Percentiles rank a stretch among this genome's conserved stretches.
Conservation (phyloP, 2,797 vertebrate genomes). For the Peromyscus nudipes region DNA sequence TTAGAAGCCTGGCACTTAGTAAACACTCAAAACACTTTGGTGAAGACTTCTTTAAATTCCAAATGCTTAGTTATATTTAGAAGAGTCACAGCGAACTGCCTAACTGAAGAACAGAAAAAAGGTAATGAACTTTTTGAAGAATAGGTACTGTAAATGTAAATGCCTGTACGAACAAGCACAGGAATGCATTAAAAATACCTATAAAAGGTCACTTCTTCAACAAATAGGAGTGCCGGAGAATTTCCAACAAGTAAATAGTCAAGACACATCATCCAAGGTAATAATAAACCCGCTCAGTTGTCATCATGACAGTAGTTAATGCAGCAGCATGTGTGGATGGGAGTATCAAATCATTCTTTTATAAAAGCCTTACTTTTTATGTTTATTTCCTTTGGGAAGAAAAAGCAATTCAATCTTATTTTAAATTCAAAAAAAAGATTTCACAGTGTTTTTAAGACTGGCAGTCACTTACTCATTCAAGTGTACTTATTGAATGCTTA, state of each 20-base stretch:
- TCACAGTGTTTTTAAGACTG: constrained; percentile 51
- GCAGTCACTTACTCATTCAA: constrained; percentile 65
- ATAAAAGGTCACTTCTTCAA: constrained; percentile 58
- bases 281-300: constrained; percentile 34
- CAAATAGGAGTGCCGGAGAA: constrained; percentile 41
- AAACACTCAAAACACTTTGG: constrained; percentile 38
- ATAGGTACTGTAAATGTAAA: constrained; percentile 53
- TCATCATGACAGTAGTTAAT: constrained; percentile 66
- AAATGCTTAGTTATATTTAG: constrained; percentile 64
- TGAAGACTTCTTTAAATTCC: constrained; percentile 63
- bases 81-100: constrained; percentile 43
- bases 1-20: constrained; percentile 50
- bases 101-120: constrained; percentile 11
- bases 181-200: constrained; percentile 7
- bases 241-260: constrained; percentile 59
- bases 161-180: constrained; percentile 48
- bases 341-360: constrained; percentile 55
- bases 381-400: constrained; percentile 72
- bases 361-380: constrained; percentile 66
- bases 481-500: constrained; percentile 66
- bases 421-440: constrained; percentile 48
- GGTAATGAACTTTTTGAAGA: constrained; percentile 49
- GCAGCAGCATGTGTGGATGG: neutral
- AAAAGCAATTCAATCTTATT: constrained; percentile 71
- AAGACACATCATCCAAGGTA: constrained; percentile 51